Evolutionary conservation across 2,113 vertebrate genomes (phyloP).

Genomic region (Actinemys pallida): DNA sequence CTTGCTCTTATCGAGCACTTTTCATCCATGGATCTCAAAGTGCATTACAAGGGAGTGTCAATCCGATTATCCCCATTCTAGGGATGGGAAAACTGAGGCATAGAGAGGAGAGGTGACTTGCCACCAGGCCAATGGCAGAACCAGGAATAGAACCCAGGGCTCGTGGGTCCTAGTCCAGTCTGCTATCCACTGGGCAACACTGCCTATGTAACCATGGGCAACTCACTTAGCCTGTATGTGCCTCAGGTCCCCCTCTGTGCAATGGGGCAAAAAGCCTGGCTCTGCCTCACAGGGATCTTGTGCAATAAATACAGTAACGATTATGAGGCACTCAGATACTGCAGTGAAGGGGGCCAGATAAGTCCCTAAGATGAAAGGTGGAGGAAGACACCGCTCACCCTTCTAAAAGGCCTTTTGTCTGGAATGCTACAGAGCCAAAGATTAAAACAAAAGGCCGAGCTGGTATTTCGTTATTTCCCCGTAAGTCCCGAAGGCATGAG

Average conservation of each 20-base stretch:
- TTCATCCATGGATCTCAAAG: background rate
- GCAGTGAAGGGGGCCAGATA: background rate
- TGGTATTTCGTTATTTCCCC: background rate
- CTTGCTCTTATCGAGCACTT: background rate
- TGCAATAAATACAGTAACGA: background rate
- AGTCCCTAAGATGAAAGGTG: background rate
- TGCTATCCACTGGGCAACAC: too few relatives aligned
- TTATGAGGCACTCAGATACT: background rate
- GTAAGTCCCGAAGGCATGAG: background rate
- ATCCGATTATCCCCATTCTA: too few relatives aligned
- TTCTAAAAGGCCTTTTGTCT: background rate
- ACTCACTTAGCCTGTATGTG: too few relatives aligned
- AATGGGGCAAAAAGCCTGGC: background rate
- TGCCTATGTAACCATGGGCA: too few relatives aligned
- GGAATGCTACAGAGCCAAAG: background rate
- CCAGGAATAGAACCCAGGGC: background rate
- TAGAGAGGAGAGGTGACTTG: background rate
- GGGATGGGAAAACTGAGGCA: background rate
- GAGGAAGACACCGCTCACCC: background rate
- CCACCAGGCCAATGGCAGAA: too few relatives aligned
- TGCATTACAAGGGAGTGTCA: too few relatives aligned
- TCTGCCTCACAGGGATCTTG: background rate
- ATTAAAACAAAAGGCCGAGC: background rate
- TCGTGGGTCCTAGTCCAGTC: too few relatives aligned
- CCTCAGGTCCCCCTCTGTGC: too few relatives aligned